Conservation (phyloP, 2,113 vertebrate species). For the Seriola dumerili region DNA sequence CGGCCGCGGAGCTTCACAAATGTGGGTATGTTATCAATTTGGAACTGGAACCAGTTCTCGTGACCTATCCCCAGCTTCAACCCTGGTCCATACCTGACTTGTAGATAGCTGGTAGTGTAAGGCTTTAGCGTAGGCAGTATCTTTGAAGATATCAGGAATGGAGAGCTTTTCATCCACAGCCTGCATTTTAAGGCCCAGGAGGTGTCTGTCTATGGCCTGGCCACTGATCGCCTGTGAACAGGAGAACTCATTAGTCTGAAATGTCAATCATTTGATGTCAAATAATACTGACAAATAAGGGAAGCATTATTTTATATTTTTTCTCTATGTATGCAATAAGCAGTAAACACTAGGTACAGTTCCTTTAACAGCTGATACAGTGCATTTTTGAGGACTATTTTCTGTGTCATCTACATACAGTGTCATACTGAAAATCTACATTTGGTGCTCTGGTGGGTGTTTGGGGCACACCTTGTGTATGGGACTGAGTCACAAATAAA, state of each 20-base stretch:
- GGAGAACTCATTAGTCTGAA: background rate
- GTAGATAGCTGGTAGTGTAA: conserved; percentile 96
- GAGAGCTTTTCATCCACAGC: conserved; percentile 91
- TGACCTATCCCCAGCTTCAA: background rate
- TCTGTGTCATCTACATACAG: background rate
- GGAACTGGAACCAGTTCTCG: background rate
- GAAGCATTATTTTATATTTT: background rate
- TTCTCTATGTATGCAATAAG: background rate
- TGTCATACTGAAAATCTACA: too few relatives aligned
- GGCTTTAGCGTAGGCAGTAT: conserved; percentile 89
- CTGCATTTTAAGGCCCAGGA: conserved; percentile 94
- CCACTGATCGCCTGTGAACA: conserved; percentile 90
- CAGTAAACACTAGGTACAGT: background rate
- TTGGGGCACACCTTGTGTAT: too few relatives aligned
- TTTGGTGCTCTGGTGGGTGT: too few relatives aligned
- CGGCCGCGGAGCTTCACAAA: background rate
- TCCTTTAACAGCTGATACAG: too few relatives aligned
- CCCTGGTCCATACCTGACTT: conserved; percentile 88
- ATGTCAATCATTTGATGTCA: background rate
- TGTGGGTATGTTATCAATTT: background rate
- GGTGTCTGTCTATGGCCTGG: conserved; percentile 94
- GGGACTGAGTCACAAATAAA: too few relatives aligned
- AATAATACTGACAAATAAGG: background rate
- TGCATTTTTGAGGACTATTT: background rate
- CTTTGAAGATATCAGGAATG: conserved; percentile 92